These are phyloP conservation scores for Neoaliturus tenellus DNA, from an alignment of 2,888 invertebrate species.

Conservation along the genomic window DNA sequence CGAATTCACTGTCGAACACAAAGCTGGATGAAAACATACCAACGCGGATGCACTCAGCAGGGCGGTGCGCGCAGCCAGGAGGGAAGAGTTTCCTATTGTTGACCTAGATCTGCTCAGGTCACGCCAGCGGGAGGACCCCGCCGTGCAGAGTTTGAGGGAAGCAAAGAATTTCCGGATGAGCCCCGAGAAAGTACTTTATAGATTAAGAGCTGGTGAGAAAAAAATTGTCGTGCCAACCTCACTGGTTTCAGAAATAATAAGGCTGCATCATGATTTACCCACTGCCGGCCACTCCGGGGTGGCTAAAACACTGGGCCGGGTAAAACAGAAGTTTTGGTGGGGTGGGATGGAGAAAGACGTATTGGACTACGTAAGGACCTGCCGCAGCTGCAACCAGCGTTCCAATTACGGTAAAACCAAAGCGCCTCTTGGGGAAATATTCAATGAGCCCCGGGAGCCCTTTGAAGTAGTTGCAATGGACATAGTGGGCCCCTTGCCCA, in stretches of 20 bases:
- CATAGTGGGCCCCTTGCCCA: no score
- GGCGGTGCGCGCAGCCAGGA: background rate
- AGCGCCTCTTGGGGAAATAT: conserved; percentile 69
- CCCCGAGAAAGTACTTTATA: conserved; percentile 63
- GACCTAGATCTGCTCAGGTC: background rate
- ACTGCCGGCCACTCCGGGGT: no score
- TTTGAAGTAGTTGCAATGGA: conserved; percentile 68
- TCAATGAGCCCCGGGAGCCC: conserved; percentile 64
- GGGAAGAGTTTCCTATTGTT: background rate
- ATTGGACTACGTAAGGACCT: conserved; percentile 67
- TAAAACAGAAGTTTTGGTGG: conserved; percentile 68
- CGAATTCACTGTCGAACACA: no score
- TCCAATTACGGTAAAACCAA: conserved; percentile 64
- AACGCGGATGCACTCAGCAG: conserved; percentile 53
- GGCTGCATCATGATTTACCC: no score
- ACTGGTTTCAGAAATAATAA: no score
- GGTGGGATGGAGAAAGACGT: conserved; percentile 68
- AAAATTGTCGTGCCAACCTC: no score
- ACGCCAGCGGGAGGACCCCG: background rate
- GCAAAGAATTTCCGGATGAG: background rate
- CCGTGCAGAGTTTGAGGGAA: no score
- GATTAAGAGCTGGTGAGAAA: conserved; percentile 66
- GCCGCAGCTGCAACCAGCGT: conserved; percentile 68
- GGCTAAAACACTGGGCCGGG: conserved; percentile 64
- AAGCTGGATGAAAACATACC: no score